Conservation (phyloP, 2,113 vertebrate genomes). For the Dermatemys mawii region DNA sequence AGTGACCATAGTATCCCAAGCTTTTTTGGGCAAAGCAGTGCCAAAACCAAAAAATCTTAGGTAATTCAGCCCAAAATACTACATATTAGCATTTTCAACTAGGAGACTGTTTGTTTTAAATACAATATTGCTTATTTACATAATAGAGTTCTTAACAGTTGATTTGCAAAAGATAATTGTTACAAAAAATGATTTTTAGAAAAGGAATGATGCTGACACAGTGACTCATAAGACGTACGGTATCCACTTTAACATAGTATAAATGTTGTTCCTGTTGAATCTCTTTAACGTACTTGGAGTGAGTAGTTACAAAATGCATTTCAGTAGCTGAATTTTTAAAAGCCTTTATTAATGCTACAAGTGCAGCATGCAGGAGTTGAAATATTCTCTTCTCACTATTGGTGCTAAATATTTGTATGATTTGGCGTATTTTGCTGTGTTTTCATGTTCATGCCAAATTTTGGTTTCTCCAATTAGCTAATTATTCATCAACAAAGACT, state of each 20-base stretch:
- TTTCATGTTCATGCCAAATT: neutral
- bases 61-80: neutral
- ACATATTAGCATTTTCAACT: neutral
- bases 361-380: neutral
- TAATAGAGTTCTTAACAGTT: neutral
- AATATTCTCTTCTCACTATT: neutral
- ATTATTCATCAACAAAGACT: neutral
- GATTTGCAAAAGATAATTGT: neutral
- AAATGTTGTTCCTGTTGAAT: neutral
- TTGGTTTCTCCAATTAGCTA: neutral
- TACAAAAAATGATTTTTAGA: neutral
- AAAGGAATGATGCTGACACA: neutral
- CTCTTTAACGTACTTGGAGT: neutral
- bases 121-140: neutral
- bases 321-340: neutral
- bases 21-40: neutral
- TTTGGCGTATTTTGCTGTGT: neutral
- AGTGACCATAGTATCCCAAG: neutral
- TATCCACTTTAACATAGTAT: neutral
- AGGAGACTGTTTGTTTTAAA: neutral
- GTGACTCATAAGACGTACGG: neutral
- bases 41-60: neutral
- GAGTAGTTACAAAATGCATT: neutral
- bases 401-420: neutral
- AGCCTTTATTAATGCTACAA: neutral